Evolutionary conservation across 2,797 vertebrate species (phyloP).

Genomic region (Merluccius polli): DNA sequence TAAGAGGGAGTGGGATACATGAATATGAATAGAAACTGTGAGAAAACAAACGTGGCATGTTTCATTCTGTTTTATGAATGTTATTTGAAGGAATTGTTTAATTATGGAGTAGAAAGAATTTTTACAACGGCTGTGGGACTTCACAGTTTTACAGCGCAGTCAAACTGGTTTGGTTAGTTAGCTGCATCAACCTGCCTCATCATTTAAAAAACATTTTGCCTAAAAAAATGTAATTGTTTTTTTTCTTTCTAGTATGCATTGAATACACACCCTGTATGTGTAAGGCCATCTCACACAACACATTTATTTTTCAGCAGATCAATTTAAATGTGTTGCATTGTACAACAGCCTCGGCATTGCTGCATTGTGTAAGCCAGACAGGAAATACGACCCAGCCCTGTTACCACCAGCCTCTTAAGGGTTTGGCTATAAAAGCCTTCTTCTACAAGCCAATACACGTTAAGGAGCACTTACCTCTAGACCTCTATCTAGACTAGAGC

Average conservation of each 20-base stretch:
- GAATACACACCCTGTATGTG: no score
- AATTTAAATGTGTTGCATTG: no score
- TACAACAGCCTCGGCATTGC: no score
- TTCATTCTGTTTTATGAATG: background rate
- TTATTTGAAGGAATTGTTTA: background rate
- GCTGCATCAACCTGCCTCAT: no score
- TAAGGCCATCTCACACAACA: no score
- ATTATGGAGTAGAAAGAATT: background rate
- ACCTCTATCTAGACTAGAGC: background rate
- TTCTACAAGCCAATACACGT: background rate
- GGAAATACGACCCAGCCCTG: background rate
- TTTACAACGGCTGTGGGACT: background rate
- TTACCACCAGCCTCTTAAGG: background rate
- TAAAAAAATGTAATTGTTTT: no score
- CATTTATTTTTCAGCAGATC: no score
- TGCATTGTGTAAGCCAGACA: background rate
- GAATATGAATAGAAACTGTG: background rate
- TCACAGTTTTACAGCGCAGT: no score
- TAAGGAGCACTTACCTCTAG: background rate
- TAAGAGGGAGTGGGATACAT: background rate
- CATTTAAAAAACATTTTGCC: no score
- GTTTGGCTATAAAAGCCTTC: background rate
- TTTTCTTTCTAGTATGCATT: no score
- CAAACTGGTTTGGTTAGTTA: background rate
- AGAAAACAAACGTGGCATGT: background rate